Percentiles rank a stretch among this genome's conserved stretches.
Conservation (phyloP, 1,140 invertebrate species). For the Patella vulgata region DNA sequence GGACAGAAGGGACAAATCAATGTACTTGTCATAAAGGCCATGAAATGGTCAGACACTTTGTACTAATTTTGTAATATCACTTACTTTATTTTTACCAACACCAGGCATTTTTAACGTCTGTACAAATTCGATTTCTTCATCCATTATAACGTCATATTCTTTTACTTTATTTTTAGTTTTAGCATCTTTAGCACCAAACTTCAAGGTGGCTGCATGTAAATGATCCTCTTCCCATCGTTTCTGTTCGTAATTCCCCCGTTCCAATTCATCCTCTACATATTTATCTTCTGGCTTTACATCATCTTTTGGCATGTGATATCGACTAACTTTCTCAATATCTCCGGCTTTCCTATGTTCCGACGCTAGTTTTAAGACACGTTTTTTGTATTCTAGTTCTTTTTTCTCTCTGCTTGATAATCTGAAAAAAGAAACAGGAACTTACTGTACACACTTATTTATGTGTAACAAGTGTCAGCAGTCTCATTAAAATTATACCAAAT, state of each 20-base stretch:
- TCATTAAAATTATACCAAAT: constrained; percentile 8
- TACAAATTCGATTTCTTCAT: constrained; percentile 97
- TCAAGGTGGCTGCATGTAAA: constrained; percentile 89
- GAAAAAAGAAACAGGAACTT: constrained; percentile 5
- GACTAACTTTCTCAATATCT: constrained; percentile 90
- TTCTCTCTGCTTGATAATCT: constrained; percentile 87
- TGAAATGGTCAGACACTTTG: too few relatives aligned
- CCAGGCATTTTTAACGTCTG: constrained; percentile 92
- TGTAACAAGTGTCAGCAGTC: neutral
- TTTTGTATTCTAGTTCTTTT: constrained; percentile 88
- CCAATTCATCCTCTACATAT: constrained; percentile 90
- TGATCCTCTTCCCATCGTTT: constrained; percentile 98
- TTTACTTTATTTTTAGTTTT: constrained; percentile 72
- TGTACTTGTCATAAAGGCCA: too few relatives aligned
- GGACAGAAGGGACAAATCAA: too few relatives aligned
- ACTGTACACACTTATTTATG: neutral
- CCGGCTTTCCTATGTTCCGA: constrained; percentile 94
- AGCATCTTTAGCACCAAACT: constrained; percentile 92
- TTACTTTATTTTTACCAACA: constrained; percentile 69
- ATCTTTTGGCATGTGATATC: constrained; percentile 93
- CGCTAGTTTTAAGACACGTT: constrained; percentile 87
- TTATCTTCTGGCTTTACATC: constrained; percentile 71
- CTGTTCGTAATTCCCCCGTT: constrained; percentile 91
- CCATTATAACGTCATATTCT: constrained; percentile 92
- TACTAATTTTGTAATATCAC: too few relatives aligned